Percentiles rank a stretch among this genome's conserved stretches.
Conservation (phyloP, 2,797 vertebrate genomes). For the Eremophila alpestris region DNA sequence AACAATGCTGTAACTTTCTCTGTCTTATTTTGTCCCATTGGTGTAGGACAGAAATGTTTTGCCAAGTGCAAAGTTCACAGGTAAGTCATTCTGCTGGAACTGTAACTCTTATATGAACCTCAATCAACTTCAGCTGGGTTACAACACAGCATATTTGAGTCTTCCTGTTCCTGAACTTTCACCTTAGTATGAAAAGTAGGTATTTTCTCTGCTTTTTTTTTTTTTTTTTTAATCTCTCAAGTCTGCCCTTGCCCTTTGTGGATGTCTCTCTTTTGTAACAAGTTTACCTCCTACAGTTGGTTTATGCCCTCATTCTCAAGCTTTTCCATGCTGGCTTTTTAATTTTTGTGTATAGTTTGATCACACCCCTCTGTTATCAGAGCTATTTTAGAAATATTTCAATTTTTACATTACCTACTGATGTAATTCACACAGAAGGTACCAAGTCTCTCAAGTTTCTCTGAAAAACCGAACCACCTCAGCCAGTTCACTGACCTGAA, state of each 20-base stretch:
- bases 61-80: neutral
- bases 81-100: neutral
- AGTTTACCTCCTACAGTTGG: neutral
- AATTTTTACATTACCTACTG: neutral
- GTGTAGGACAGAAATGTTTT: neutral
- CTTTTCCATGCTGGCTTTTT: neutral
- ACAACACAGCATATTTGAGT: neutral
- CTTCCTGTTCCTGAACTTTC: neutral
- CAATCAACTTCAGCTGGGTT: neutral
- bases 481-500: neutral
- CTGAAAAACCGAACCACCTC: neutral
- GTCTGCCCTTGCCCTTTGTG: neutral
- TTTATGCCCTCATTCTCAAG: neutral
- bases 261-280: neutral
- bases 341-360: neutral
- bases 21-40: neutral
- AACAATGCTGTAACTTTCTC: neutral
- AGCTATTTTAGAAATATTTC: neutral
- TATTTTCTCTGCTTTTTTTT: neutral
- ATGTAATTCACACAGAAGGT: neutral
- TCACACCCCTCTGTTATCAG: neutral
- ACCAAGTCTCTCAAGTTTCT: neutral
- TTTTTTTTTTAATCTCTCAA: neutral
- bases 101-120: neutral
- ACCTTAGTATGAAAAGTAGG: neutral